Evolutionary conservation across 2,797 vertebrate genomes (phyloP).

Genomic region (Tachyglossus aculeatus): DNA sequence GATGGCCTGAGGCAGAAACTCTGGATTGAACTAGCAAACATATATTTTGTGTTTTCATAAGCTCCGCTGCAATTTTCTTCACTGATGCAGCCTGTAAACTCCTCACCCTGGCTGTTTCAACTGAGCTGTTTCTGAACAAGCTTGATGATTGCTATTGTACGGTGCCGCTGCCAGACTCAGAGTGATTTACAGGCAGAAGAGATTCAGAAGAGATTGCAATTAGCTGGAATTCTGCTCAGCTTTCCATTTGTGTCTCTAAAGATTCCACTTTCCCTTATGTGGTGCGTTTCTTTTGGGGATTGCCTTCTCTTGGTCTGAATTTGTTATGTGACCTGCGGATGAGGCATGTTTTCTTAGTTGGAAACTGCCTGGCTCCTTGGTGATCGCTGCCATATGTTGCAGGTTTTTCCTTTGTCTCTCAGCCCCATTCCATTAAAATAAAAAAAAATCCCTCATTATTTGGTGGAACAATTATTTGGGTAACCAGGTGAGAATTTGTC

Average conservation of each 20-base stretch:
- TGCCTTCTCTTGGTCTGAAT: background rate
- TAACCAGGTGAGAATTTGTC: conserved; percentile 8
- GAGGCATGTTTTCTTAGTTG: background rate
- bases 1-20: no score
- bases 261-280: background rate
- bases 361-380: background rate
- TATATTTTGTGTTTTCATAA: no score
- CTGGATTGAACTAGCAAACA: no score
- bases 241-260: background rate
- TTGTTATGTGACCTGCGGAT: background rate
- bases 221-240: background rate
- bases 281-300: background rate
- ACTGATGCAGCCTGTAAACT: no score
- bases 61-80: no score
- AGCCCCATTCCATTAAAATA: background rate
- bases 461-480: background rate
- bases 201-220: background rate
- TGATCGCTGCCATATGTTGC: conserved; percentile 15
- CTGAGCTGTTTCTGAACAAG: no score
- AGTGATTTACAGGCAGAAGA: no score
- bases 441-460: background rate
- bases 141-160: no score
- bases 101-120: no score
- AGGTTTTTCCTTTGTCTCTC: conserved; percentile 3
- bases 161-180: no score